A percentile compares a stretch with the other conserved stretches of the same genome.
Conservation (phyloP, 2,113 vertebrate genomes). For the Proteles cristata region DNA sequence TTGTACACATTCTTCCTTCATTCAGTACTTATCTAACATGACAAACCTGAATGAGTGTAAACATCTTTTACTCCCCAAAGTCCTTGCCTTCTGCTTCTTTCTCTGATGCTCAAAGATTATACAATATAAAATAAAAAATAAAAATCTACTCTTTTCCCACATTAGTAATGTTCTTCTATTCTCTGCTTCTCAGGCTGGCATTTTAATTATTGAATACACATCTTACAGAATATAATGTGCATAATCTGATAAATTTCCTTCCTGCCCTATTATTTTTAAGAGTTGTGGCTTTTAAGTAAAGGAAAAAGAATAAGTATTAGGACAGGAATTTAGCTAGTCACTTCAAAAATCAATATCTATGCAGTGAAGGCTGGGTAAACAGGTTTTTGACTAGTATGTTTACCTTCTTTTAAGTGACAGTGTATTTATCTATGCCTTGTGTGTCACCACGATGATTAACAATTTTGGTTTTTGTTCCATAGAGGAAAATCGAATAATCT, state of each 20-base stretch:
- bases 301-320: neutral
- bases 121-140: neutral
- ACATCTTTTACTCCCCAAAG: neutral
- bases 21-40: neutral
- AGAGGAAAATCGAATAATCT: constrained; percentile 37
- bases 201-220: constrained; percentile 4
- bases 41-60: neutral
- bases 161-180: neutral
- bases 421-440: neutral
- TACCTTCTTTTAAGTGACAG: neutral
- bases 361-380: neutral
- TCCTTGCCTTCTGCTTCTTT: neutral
- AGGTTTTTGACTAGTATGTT: neutral
- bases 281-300: constrained; percentile 10
- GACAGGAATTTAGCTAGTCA: neutral
- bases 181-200: neutral
- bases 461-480: neutral
- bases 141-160: neutral
- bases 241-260: constrained; percentile 30
- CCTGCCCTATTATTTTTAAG: constrained; percentile 13
- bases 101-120: neutral
- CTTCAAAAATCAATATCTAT: neutral
- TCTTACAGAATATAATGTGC: neutral
- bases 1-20: neutral
- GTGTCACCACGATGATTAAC: neutral